These are phyloP conservation scores for Tiphia femorata DNA, from an alignment of 2,888 invertebrate species.

Conservation along the genomic window DNA sequence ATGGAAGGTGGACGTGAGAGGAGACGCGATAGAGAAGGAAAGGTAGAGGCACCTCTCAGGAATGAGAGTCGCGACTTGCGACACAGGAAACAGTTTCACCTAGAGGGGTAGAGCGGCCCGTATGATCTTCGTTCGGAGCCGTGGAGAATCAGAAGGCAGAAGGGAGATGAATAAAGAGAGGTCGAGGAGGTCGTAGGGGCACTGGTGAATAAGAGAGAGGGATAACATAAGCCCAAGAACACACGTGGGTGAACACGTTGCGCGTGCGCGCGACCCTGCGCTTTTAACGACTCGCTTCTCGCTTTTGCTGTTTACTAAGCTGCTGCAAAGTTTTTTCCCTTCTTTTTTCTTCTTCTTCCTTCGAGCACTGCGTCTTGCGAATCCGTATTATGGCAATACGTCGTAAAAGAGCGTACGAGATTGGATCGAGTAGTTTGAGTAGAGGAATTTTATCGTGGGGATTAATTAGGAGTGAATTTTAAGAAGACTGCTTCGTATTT, in stretches of 20 bases:
- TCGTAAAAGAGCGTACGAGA: no score
- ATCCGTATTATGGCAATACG: no score
- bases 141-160: not conserved
- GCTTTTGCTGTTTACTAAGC: no score
- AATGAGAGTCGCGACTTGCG: constrained; percentile 59
- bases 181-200: not conserved
- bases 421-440: no score
- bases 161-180: constrained; percentile 8
- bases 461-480: no score
- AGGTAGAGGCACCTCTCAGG: constrained; percentile 35
- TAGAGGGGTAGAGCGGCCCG: constrained; percentile 41
- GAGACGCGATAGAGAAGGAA: constrained; percentile 14
- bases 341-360: no score
- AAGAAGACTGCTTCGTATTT: no score
- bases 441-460: no score
- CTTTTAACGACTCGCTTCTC: not conserved
- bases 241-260: constrained; percentile 55
- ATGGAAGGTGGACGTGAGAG: constrained; percentile 11
- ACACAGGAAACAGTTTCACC: constrained; percentile 65
- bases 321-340: no score
- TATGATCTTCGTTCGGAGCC: not conserved
- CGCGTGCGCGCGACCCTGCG: not conserved
- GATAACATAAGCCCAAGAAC: constrained; percentile 29
- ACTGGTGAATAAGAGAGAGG: not conserved
- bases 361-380: no score